Percentiles rank a stretch among this genome's conserved stretches.
Conservation (phyloP, 2,797 vertebrate species). For the Pangasius sanitwongsei region DNA sequence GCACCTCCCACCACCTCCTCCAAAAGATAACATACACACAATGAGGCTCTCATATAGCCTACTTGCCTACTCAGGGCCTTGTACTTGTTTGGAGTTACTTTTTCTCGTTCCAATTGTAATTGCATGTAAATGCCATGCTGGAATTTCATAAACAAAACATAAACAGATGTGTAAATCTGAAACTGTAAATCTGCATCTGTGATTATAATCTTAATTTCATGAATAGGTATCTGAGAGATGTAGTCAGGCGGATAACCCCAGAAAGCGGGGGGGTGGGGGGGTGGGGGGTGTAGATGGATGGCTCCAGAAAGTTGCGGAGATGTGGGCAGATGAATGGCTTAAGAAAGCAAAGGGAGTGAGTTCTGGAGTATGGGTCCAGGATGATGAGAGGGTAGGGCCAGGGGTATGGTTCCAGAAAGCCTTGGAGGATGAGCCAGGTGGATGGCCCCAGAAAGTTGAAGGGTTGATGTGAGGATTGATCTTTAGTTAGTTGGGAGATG, state of each 20-base stretch:
- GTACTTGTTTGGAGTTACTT: background rate
- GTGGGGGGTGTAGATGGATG: too few relatives aligned
- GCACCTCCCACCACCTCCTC: background rate
- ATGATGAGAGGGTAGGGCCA: too few relatives aligned
- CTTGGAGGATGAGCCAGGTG: background rate
- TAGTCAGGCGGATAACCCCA: too few relatives aligned
- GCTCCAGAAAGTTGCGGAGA: background rate
- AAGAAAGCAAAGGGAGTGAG: background rate
- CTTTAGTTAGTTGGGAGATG: background rate
- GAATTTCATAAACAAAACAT: background rate
- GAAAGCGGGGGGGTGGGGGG: background rate
- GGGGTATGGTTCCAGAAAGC: background rate
- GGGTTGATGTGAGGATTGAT: background rate
- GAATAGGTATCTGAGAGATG: background rate
- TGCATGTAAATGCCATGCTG: background rate
- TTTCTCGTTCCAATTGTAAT: background rate
- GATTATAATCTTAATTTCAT: background rate
- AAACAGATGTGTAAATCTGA: background rate
- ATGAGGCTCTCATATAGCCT: background rate
- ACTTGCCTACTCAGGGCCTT: background rate
- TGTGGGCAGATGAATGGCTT: background rate
- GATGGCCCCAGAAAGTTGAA: background rate
- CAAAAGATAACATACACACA: slow-evolving; percentile 6
- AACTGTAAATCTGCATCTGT: background rate
- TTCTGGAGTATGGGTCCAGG: background rate